phyloP scores from a whole-genome alignment of 1,140 invertebrate species.

The Drosophila ohnishii region DNA sequence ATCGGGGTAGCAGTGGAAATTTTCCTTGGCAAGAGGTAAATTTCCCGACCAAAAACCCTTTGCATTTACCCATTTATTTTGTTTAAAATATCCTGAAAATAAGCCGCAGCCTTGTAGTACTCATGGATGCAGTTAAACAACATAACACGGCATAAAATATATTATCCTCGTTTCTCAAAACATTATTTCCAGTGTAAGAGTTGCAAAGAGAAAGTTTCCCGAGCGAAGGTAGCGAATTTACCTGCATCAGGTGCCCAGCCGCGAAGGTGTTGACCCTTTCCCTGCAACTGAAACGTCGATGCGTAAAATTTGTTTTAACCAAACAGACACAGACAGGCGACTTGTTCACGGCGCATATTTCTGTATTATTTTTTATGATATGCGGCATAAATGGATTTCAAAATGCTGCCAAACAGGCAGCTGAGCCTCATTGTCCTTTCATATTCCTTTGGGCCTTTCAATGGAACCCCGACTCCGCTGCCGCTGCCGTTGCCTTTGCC shows the following conservation, averaged over 20 bases:
- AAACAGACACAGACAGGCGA: conserved; percentile 52
- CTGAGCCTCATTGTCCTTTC: conserved; percentile 60
- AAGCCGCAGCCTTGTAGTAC: not conserved
- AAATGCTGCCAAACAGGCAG: conserved; percentile 76
- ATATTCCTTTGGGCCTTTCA: conserved; percentile 50
- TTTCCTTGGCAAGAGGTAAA: not conserved
- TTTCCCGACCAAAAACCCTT: not conserved
- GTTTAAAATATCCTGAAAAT: not conserved
- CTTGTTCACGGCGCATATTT: conserved; percentile 59
- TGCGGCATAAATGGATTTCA: conserved; percentile 77
- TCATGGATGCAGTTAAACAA: not conserved
- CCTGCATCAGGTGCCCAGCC: conserved; percentile 69
- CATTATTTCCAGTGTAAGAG: not conserved
- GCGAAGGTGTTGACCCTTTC: conserved; percentile 63
- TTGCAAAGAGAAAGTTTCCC: conserved; percentile 33
- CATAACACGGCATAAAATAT: not conserved
- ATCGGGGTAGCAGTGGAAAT: not conserved
- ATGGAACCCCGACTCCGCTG: conserved; percentile 53
- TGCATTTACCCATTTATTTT: no score
- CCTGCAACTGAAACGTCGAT: conserved; percentile 25
- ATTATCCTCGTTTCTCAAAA: not conserved
- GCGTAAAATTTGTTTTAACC: conserved; percentile 71
- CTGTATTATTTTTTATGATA: conserved; percentile 71
- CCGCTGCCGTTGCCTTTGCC: conserved; percentile 15
- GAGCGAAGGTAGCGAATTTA: conserved; percentile 23